Evolutionary conservation across 2,113 vertebrate species (phyloP).

Genomic region (Peromyscus leucopus): DNA sequence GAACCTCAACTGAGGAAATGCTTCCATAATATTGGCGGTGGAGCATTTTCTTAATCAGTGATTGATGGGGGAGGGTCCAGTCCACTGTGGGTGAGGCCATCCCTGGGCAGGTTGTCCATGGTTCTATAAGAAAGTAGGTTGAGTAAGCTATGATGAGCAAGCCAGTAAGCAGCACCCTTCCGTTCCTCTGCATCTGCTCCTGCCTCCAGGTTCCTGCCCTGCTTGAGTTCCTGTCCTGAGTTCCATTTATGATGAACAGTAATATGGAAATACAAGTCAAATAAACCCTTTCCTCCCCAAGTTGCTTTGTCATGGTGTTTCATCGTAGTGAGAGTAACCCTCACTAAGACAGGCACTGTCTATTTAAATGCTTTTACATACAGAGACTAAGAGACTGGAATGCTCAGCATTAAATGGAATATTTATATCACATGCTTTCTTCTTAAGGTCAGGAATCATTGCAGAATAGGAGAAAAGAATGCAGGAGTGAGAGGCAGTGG

Average conservation of each 20-base stretch:
- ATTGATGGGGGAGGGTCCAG: background rate
- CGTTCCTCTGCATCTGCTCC: background rate
- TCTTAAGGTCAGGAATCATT: background rate
- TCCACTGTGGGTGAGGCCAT: background rate
- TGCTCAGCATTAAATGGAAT: background rate
- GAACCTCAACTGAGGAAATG: background rate
- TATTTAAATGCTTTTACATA: background rate
- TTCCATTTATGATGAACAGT: background rate
- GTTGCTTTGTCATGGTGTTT: background rate
- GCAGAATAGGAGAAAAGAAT: background rate
- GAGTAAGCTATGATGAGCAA: background rate
- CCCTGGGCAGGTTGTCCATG: no score
- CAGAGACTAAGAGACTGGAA: background rate
- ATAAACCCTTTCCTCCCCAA: background rate
- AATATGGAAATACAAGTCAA: background rate
- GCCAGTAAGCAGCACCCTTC: background rate
- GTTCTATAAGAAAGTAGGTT: background rate
- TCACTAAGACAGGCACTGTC: background rate
- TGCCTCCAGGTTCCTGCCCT: background rate
- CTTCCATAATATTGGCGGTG: background rate
- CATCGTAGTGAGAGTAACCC: background rate
- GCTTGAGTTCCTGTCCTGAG: background rate
- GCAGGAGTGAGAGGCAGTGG: background rate
- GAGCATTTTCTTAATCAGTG: background rate
- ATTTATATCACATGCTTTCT: background rate